Conservation (phyloP, 2,797 vertebrate genomes). For the Chelonia mydas region DNA sequence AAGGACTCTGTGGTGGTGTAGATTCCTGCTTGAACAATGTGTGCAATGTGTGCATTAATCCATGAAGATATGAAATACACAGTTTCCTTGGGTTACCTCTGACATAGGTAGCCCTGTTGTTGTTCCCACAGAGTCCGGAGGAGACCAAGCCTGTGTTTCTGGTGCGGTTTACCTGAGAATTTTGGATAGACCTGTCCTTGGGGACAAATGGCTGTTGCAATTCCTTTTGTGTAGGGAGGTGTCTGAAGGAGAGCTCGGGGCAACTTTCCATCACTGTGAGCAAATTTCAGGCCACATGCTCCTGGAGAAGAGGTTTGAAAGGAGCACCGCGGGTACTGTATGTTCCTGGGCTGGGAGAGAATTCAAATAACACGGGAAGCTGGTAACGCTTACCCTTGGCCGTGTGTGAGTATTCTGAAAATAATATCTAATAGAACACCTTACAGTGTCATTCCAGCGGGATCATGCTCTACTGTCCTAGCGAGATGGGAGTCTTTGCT, state of each 20-base stretch:
- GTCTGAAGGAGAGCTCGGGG: neutral
- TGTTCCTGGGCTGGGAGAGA: neutral
- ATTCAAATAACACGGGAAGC: neutral
- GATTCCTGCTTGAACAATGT: neutral
- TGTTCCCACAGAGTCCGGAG: neutral
- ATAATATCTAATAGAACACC: neutral
- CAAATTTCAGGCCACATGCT: neutral
- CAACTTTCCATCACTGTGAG: neutral
- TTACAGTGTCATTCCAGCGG: accelerated
- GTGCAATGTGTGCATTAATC: accelerated
- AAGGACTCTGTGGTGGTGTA: neutral
- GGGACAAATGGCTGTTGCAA: neutral
- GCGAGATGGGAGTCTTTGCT: neutral
- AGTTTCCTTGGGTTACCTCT: neutral
- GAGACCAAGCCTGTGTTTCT: neutral
- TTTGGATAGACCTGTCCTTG: neutral
- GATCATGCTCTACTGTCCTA: neutral
- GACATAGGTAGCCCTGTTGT: neutral
- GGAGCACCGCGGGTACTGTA: accelerated
- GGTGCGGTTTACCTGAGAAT: neutral
- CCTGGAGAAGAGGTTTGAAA: neutral
- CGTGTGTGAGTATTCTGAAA: neutral
- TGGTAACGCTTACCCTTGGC: neutral
- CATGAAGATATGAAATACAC: neutral
- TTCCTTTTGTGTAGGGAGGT: neutral